Evolutionary conservation across 2,888 invertebrate species (phyloP).

Genomic region (Drosophila suboccidentalis): DNA sequence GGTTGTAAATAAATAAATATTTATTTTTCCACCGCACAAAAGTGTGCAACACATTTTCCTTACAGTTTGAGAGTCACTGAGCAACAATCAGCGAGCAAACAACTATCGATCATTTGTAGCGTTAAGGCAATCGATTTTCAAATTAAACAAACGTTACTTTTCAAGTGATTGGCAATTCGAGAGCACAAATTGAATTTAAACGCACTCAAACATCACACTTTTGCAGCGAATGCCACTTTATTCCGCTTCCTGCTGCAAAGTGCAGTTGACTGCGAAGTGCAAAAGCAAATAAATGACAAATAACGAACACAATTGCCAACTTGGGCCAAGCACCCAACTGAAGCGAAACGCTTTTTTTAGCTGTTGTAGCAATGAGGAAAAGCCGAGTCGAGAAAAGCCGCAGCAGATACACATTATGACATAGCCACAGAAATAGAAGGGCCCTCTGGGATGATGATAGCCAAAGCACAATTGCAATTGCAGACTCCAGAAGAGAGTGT

Average conservation of each 20-base stretch:
- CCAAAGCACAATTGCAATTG: constrained; percentile 1
- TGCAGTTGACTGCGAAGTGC: constrained; percentile 70
- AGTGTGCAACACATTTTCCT: constrained; percentile 32
- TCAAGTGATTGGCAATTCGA: constrained; percentile 10
- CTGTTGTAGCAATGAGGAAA: constrained; percentile 53
- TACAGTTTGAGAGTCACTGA: constrained; percentile 35
- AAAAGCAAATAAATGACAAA: constrained; percentile 80
- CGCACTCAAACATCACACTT: constrained; percentile 52
- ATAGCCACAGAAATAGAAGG: constrained; percentile 37
- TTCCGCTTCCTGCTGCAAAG: constrained; percentile 69
- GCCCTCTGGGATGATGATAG: constrained; percentile 10
- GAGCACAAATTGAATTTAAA: constrained; percentile 47
- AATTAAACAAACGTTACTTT: constrained; percentile 22
- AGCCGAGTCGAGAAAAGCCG: constrained; percentile 31
- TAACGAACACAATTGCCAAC: constrained; percentile 47
- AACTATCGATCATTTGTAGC: constrained; percentile 36
- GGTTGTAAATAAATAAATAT: background rate
- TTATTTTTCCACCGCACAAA: constrained; percentile 9
- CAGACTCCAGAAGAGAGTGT: constrained; percentile 45
- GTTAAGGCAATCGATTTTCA: constrained; percentile 14
- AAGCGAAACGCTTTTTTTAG: constrained; percentile 60
- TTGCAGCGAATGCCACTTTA: constrained; percentile 53
- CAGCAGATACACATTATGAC: constrained; percentile 57
- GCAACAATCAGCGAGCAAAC: background rate
- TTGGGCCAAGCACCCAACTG: constrained; percentile 59